A percentile compares a stretch with the other conserved stretches of the same genome.
Evolutionary conservation across 2,113 vertebrate genomes (phyloP).

Genomic region (Vanacampus margaritifer): DNA sequence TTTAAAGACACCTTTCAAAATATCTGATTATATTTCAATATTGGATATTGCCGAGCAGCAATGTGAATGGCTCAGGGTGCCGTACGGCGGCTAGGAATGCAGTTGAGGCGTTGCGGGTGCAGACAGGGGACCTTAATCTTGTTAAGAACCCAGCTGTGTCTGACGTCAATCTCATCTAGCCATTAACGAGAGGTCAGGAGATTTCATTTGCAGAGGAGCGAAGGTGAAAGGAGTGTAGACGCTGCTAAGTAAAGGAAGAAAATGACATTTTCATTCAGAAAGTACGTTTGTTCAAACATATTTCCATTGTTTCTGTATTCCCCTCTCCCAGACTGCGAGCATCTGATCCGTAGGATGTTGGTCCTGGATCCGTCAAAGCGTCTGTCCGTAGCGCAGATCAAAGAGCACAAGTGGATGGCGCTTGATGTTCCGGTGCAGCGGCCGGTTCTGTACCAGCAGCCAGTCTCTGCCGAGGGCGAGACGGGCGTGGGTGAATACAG

Average conservation of each 20-base stretch:
- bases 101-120: constrained; percentile 37
- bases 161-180: constrained; percentile 70
- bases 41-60: constrained; percentile 18
- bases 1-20: no score
- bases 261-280: constrained; percentile 8
- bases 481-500: constrained; percentile 85
- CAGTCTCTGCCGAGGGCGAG: constrained; percentile 74
- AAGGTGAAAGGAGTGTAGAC: constrained; percentile 22
- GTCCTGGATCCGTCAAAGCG: constrained; percentile 93
- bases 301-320: constrained; percentile 3
- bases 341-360: constrained; percentile 95
- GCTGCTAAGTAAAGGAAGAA: constrained; percentile 8
- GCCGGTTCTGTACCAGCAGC: constrained; percentile 82
- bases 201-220: constrained; percentile 51
- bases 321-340: constrained; percentile 85
- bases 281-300: not conserved
- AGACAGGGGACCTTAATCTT: constrained; percentile 62
- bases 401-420: constrained; percentile 98
- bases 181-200: constrained; percentile 55
- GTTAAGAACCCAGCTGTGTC: constrained; percentile 68
- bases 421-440: constrained; percentile 87
- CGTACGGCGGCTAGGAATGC: constrained; percentile 49
- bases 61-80: constrained; percentile 30
- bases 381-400: constrained; percentile 90
- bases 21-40: not conserved